A percentile compares a stretch with the other conserved stretches of the same genome.
phyloP scores from a whole-genome alignment of 30 jellyfish, hydroid and myxozoan species.

The Mastigias papua region DNA sequence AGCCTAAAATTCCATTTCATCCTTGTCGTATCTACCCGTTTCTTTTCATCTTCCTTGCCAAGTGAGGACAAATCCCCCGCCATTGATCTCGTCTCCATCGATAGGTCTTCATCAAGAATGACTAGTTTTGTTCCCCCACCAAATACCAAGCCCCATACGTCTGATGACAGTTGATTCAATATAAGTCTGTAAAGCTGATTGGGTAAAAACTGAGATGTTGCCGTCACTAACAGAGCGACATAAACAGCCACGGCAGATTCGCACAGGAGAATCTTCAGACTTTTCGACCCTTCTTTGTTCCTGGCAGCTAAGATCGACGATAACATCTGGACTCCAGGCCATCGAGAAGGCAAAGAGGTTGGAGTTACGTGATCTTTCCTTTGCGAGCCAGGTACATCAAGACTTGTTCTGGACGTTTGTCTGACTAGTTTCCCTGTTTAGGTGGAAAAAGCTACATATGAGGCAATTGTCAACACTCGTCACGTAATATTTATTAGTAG shows the following conservation, averaged over 20 bases:
- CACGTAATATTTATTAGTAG: too few relatives aligned
- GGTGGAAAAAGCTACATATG: too few relatives aligned
- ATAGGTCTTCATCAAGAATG: conserved; percentile 65
- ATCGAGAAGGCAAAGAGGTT: conserved; percentile 89
- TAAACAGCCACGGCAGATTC: conserved; percentile 96
- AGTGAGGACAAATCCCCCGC: conserved; percentile 30
- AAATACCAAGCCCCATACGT: conserved; percentile 94
- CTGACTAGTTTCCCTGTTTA: conserved; percentile 86
- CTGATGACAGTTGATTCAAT: conserved; percentile 69
- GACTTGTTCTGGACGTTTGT: conserved; percentile 65
- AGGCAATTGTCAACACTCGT: too few relatives aligned
- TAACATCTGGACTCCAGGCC: conserved; percentile 99
- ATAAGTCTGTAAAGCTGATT: conserved; percentile 87
- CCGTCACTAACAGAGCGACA: conserved; percentile 82
- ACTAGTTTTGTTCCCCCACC: conserved; percentile 99
- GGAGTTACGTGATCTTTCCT: conserved; percentile 73
- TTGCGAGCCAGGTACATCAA: conserved; percentile 65
- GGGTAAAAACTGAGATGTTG: conserved; percentile 88
- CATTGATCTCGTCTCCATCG: conserved; percentile 47
- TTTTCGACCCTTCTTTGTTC: conserved; percentile 83
- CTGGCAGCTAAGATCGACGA: conserved; percentile 83
- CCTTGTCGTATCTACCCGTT: conserved; percentile 89
- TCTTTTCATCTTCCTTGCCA: conserved; percentile 62
- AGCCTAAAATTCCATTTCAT: conserved; percentile 97
- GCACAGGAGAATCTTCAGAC: conserved; percentile 83